Conservation (phyloP, 2,797 vertebrate genomes). For the Ctenosaura bakeri region DNA sequence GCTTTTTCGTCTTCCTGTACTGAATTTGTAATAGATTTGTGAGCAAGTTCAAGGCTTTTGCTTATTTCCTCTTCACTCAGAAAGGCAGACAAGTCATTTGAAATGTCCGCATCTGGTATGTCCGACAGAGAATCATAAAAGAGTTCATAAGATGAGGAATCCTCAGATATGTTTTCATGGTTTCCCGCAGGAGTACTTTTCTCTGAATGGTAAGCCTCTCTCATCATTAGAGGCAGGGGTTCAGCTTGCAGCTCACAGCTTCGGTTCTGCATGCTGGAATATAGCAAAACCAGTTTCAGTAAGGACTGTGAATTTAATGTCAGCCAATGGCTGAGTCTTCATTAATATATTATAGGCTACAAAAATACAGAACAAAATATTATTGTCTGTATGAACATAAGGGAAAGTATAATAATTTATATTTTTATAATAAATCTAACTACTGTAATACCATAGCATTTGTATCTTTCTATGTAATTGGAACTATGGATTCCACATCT, state of each 20-base stretch:
- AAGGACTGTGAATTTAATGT: background rate
- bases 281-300: constrained; percentile 38
- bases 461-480: background rate
- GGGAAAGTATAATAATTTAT: background rate
- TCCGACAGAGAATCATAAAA: constrained; percentile 87
- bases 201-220: constrained; percentile 78
- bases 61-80: constrained; percentile 94
- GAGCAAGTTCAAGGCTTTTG: constrained; percentile 93
- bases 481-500: background rate
- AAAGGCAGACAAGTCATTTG: constrained; percentile 91
- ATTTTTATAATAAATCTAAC: too few relatives aligned
- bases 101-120: constrained; percentile 83
- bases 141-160: constrained; percentile 84
- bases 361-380: constrained; percentile 22
- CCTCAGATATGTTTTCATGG: constrained; percentile 82
- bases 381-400: background rate
- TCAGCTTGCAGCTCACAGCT: constrained; percentile 81
- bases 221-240: constrained; percentile 83
- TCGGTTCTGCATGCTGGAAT: constrained; percentile 90
- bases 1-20: constrained; percentile 76
- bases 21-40: constrained; percentile 87
- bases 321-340: background rate
- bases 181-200: constrained; percentile 72
- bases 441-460: background rate
- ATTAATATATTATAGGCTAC: background rate